Percentiles rank a stretch among this genome's conserved stretches.
phyloP scores from a whole-genome alignment of 23 tunicate genomes.

The Halocynthia aurantium region DNA sequence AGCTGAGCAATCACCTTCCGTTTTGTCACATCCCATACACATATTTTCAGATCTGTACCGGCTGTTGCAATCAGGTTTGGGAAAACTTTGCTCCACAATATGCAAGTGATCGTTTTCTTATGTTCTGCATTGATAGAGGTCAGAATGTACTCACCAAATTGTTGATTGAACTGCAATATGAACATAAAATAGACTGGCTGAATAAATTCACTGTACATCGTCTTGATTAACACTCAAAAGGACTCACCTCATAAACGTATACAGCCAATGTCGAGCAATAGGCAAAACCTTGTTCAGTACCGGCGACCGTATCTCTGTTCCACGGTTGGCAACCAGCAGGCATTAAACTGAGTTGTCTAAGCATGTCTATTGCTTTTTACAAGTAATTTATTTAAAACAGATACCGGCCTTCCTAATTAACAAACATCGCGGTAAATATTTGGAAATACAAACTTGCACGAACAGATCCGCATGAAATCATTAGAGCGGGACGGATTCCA shows the following conservation, averaged over 20 bases:
- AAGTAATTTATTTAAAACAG: too few relatives aligned
- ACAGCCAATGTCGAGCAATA: conserved; percentile 93
- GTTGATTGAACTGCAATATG: background rate
- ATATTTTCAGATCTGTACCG: conserved; percentile 48
- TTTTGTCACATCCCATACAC: conserved; percentile 59
- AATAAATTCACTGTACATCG: too few relatives aligned
- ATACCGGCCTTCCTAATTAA: too few relatives aligned
- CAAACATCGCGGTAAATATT: too few relatives aligned
- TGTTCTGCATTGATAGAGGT: conserved; percentile 81
- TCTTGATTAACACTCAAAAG: too few relatives aligned
- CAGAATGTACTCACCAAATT: conserved; percentile 49
- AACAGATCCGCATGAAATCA: too few relatives aligned
- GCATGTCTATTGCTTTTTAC: conserved; percentile 3
- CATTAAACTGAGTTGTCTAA: conserved; percentile 58
- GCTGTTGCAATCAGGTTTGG: conserved; percentile 44
- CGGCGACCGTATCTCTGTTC: conserved; percentile 71
- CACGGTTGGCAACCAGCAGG: conserved; percentile 98
- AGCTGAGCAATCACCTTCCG: conserved; percentile 30
- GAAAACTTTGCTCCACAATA: conserved; percentile 50
- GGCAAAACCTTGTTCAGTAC: conserved; percentile 65
- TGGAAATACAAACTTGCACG: too few relatives aligned
- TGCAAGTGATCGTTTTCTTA: conserved; percentile 57
- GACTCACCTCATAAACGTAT: conserved; percentile 63
- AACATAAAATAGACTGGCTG: too few relatives aligned
- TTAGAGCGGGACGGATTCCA: too few relatives aligned